Base-by-base conservation (phyloP, 2,113 vertebrate species). In the Jaculus jaculus region DNA sequence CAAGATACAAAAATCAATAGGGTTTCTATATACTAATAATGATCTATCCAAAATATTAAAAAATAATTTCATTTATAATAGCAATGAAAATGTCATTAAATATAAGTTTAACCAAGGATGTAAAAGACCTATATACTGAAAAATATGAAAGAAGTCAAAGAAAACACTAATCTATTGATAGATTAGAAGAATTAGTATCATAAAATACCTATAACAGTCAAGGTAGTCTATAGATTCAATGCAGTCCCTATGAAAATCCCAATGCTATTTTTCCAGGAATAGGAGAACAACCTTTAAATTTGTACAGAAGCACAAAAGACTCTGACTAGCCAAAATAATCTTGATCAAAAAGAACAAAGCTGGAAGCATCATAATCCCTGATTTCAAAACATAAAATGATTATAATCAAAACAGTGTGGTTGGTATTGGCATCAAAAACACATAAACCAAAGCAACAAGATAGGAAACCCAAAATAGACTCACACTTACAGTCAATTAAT, bases 381-480 rank as follows among this genome's bases (percentile, higher is more conserved):
- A 92, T 92, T 82, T 87, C 60, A 82, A 82, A 87, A 82, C 42
- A 87, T 23, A 24, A 65, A 65, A 54, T 65, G 23, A 74, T 80
- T 87, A n/a, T 81, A 73, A 73, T 24, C 32, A 81, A 65, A 92
- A 87, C 84, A 87, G 16, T 28, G 66, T 58, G 15, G 10, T 39
- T 58, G 15, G 10, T 39, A 66, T 15, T 68, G 37, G 20, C 39
- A 65, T 81, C 32, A 92, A 81, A 73, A 47, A 60, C 23, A 77
- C 4, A 86, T 15, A 54, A 39, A 80, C 42, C 58, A 74, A 82
- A 82, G 34, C 42, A 71, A 71, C 51, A 79, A 37, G 20, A 75
- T 61, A 74, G 54, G 39, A 58, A 84, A 84, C 20, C 42, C 21
- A 13, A 78, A 85, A 85, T 61, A 61, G 30, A 71, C 30, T 42